Conservation (phyloP, 2,113 vertebrate species). For the Misgurnus mizolepis region DNA sequence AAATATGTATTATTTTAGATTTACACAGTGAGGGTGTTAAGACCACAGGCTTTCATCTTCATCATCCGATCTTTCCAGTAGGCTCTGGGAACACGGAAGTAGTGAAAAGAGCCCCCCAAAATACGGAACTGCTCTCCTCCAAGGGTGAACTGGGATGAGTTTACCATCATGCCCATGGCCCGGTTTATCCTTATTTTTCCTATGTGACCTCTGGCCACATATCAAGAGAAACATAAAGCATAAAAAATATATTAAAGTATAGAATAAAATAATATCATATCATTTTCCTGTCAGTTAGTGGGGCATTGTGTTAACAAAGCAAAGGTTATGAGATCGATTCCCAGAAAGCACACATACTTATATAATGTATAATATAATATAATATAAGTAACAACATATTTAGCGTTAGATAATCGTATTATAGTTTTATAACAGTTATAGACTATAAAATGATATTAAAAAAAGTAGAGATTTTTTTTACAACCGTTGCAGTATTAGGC, state of each 20-base stretch:
- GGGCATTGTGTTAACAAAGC: too few relatives aligned
- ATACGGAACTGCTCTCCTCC: slow-evolving; percentile 81
- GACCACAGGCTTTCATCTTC: slow-evolving; percentile 91
- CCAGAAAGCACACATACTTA: too few relatives aligned
- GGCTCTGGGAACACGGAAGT: slow-evolving; percentile 84
- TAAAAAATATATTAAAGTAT: slow-evolving; percentile 14
- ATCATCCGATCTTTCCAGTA: slow-evolving; percentile 92
- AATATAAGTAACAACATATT: too few relatives aligned
- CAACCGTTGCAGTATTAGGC: too few relatives aligned
- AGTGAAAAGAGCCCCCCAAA: slow-evolving; percentile 86
- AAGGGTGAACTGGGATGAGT: slow-evolving; percentile 78
- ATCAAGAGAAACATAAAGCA: background rate
- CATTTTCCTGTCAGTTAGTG: too few relatives aligned
- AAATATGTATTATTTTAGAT: slow-evolving; percentile 32
- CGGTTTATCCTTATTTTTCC: slow-evolving; percentile 68
- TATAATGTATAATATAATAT: too few relatives aligned
- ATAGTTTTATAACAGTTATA: too few relatives aligned
- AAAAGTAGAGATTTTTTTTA: too few relatives aligned
- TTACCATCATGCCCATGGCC: slow-evolving; percentile 77
- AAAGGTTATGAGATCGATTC: too few relatives aligned
- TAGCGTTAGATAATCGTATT: too few relatives aligned
- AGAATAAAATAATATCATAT: background rate
- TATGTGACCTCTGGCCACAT: slow-evolving; percentile 52
- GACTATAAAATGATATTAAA: too few relatives aligned
- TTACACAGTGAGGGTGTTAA: slow-evolving; percentile 93